A percentile compares a stretch with the other conserved stretches of the same genome.
phyloP scores from a whole-genome alignment of 2,113 vertebrate species.

The Colius striatus region DNA sequence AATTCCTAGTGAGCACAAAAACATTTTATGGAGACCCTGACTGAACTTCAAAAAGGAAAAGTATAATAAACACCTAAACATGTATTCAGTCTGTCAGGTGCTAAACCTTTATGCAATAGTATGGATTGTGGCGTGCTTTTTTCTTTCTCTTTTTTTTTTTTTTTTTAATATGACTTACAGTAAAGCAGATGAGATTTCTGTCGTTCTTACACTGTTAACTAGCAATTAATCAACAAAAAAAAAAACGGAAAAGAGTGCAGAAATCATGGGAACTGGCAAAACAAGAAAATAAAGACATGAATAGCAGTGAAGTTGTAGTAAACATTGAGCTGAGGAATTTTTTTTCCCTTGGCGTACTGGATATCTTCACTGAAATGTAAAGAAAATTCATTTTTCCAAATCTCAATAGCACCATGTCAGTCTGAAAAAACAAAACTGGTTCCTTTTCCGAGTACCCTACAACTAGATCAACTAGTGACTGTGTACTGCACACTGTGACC shows the following conservation, averaged over 20 bases:
- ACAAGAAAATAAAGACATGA: neutral
- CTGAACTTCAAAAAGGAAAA: conserved; percentile 11
- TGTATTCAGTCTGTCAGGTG: neutral
- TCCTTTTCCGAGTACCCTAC: neutral
- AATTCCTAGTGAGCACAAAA: neutral
- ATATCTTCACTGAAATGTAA: neutral
- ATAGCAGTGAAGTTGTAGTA: neutral
- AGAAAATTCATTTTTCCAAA: neutral
- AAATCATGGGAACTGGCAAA: neutral
- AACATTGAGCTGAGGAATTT: neutral
- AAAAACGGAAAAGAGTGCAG: neutral
- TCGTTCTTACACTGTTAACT: neutral
- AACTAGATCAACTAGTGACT: neutral
- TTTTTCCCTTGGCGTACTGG: neutral
- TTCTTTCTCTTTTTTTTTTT: no score
- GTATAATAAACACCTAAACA: neutral
- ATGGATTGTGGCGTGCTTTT: neutral
- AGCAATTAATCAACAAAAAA: neutral
- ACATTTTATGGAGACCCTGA: conserved; percentile 7
- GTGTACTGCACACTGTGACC: rapidly evolving
- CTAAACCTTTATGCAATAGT: neutral
- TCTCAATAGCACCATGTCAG: neutral
- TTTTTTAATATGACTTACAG: neutral
- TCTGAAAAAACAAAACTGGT: neutral
- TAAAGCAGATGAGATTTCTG: neutral